Percentiles rank a stretch among this genome's conserved stretches.
These are phyloP conservation scores for Eumerus sabulonum DNA, from an alignment of 2,888 invertebrate genomes.

Conservation along the genomic window DNA sequence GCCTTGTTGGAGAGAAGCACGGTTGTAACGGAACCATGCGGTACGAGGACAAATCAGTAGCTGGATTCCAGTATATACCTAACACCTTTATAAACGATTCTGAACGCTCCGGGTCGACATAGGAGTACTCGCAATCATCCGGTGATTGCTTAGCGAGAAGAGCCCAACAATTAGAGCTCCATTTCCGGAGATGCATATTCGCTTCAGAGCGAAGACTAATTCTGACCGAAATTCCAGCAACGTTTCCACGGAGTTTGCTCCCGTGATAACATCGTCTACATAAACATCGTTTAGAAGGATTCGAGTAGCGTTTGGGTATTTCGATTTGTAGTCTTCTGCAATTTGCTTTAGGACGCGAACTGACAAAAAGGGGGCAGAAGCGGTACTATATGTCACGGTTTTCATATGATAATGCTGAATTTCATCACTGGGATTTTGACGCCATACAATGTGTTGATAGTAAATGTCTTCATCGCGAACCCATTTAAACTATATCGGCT, in stretches of 20 bases:
- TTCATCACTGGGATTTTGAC: too few species aligned
- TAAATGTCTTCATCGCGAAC: constrained; percentile 50
- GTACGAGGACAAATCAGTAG: background rate
- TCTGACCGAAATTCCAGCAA: too few species aligned
- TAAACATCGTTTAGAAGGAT: too few species aligned
- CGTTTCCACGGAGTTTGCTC: too few species aligned
- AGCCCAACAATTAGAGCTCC: constrained; percentile 20
- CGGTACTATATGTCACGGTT: constrained; percentile 1
- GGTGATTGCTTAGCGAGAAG: background rate
- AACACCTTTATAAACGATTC: background rate
- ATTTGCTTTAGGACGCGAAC: too few species aligned
- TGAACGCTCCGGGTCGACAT: background rate
- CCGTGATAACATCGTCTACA: too few species aligned
- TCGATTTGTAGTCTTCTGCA: too few species aligned
- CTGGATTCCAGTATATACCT: background rate
- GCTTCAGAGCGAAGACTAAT: too few species aligned
- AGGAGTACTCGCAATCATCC: constrained; percentile 2
- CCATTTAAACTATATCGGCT: constrained; percentile 12
- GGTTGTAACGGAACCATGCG: background rate
- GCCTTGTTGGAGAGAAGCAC: background rate
- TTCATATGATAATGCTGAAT: too few species aligned
- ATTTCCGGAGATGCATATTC: constrained; percentile 14
- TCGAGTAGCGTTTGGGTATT: too few species aligned
- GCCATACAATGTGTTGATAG: too few species aligned
- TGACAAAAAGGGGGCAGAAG: too few species aligned